Evolutionary conservation across 2,888 invertebrate genomes (phyloP).

Genomic region (Synergus japonicus): DNA sequence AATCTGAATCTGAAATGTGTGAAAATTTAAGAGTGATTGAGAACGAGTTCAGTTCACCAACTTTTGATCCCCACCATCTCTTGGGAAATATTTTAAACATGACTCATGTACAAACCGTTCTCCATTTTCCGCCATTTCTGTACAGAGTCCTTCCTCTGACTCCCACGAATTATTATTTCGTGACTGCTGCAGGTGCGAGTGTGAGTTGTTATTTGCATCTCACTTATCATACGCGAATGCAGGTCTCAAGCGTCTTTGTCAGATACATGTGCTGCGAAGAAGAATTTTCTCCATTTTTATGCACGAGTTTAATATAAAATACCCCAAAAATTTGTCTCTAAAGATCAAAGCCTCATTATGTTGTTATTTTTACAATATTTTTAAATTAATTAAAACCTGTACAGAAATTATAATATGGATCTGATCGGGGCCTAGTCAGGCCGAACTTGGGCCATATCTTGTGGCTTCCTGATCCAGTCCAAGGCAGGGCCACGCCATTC

Average conservation of each 20-base stretch:
- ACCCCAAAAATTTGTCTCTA: not conserved
- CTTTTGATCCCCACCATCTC: not conserved
- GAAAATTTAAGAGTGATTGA: not conserved
- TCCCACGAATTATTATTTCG: slow-evolving; percentile 18
- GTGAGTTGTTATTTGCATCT: slow-evolving; percentile 10
- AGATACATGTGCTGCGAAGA: not conserved
- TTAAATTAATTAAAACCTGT: no score
- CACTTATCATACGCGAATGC: slow-evolving; percentile 10
- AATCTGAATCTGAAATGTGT: not conserved
- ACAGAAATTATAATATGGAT: no score
- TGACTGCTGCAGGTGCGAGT: slow-evolving; percentile 12
- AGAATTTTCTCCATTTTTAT: not conserved
- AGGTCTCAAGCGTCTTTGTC: not conserved
- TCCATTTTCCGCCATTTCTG: slow-evolving; percentile 14
- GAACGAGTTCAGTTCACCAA: not conserved
- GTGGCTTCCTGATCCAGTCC: no score
- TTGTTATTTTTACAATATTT: no score
- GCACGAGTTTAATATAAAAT: not conserved
- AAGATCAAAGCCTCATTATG: no score
- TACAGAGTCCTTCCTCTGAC: not conserved
- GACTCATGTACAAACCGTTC: slow-evolving; percentile 21
- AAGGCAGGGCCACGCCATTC: no score
- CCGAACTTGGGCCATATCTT: no score
- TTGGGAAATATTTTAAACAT: slow-evolving; percentile 29
- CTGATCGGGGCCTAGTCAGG: no score